These are phyloP conservation scores for Lordiphosa collinella DNA, from an alignment of 1,140 invertebrate genomes.

Conservation along the genomic window DNA sequence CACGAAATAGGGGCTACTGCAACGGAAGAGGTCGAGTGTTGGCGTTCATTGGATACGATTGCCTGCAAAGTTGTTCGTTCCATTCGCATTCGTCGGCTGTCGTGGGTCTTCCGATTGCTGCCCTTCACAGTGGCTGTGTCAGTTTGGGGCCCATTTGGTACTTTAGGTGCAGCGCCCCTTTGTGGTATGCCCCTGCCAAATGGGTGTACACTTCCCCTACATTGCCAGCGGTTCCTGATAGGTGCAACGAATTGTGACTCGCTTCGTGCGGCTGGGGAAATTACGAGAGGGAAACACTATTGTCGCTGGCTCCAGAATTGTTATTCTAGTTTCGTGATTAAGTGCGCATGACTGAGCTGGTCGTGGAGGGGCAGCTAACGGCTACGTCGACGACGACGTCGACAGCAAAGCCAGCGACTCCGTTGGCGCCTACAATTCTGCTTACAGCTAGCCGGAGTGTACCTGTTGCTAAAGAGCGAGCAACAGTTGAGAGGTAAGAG, in stretches of 20 bases:
- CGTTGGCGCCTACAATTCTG: conserved; percentile 16
- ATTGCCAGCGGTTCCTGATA: conserved; percentile 20
- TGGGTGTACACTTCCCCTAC: conserved; percentile 18
- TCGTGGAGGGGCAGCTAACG: neutral
- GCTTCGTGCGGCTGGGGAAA: conserved; percentile 19
- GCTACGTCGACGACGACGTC: neutral
- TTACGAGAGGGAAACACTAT: conserved; percentile 2
- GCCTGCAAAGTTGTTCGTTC: conserved; percentile 4
- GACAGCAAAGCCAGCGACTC: conserved; percentile 3
- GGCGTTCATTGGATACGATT: conserved; percentile 2
- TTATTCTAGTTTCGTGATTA: neutral
- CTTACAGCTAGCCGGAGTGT: conserved; percentile 13
- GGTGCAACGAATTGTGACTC: conserved; percentile 4
- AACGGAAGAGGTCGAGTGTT: too few relatives aligned
- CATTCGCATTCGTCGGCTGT: neutral
- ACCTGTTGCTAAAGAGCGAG: conserved; percentile 77
- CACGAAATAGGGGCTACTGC: too few relatives aligned
- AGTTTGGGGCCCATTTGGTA: neutral
- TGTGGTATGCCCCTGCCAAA: conserved; percentile 11
- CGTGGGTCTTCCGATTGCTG: neutral
- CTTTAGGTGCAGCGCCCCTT: neutral
- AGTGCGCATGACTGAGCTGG: conserved; percentile 1
- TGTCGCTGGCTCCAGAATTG: neutral
- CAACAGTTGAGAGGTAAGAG: conserved; percentile 67
- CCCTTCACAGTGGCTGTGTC: neutral